Evolutionary conservation across 2,113 vertebrate species (phyloP), one percentile per base, ranked within the genome.

Genomic region (Apodemus sylvaticus): DNA sequence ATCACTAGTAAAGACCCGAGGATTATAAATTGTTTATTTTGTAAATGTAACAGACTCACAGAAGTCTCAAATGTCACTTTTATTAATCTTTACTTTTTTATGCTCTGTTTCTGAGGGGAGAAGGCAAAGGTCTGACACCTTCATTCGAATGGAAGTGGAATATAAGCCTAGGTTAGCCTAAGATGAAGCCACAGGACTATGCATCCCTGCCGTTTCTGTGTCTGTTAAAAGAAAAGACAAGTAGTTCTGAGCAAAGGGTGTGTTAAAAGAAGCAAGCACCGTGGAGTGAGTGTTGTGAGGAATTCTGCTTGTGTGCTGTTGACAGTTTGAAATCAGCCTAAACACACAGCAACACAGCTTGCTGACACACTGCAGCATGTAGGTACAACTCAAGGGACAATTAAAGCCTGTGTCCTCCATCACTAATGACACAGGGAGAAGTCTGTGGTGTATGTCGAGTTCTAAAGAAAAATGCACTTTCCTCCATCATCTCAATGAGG

Each of bases 11-110:
- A 87, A 76, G 55, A 64, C 20, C 26, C 42, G 0, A 94, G 79
- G 88, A 91, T 88, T 79, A 90, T 29, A 78, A 58, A 77, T 77
- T 17, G 7, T 39, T 90, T 88, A 85, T 77, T 92, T 95, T 94
- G 66, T 85, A 93, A 95, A 62, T 71, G 71, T 14, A 90, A 34
- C 22, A 11, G 68, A 58, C 42, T 60, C 10, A 11, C 60, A 26
- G 70, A 94, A 74, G 90, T 93, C 5, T 7, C 36, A 76, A 42
- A 26, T 6, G 68, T 19, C 34, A 77, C 55, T 86, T 91, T 79
- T 19, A 76, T 45, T 77, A 48, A 55, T 45, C 34, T 85, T 89
- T 26, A 39, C 11, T n/a, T 68, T 79, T 48, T 68, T 71, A 17
- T 81, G 8, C 60, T 86, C 62, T 5, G 45, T 90, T 94, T 62